Base-by-base conservation (phyloP, 2,888 invertebrate species). In the Protonemura montana region DNA sequence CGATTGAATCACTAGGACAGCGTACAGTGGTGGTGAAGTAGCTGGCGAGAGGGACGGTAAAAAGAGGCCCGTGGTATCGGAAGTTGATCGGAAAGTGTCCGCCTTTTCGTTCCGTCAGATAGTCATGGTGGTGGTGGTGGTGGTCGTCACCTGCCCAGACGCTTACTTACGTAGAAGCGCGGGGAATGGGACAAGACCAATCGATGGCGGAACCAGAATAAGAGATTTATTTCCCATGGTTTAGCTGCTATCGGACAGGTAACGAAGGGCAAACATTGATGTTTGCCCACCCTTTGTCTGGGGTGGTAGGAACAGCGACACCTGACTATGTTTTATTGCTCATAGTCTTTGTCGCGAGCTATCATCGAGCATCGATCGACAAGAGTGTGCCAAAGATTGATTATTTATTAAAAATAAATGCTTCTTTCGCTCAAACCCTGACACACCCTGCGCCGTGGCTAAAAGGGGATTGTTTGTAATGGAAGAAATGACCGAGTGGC, bases 1-100 rank as follows among this genome's bases (percentile, higher is more conserved):
- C 59, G 76, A 84, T 76, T 76, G 84, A 84, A 84, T 84, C n/a
- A 29, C 28, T 30, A 10, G 6, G 81, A 81, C 29, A 81, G 21
- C 21, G 29, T 30, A 21, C 0, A 30, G n/a, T n/a, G n/a, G n/a
- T n/a, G n/a, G n/a, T 81, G 5, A 13, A 28, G 2, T 7, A 27
- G 78, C 27, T 7, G 78, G 78, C 78, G 78, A 3, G 10, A 78
- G 28, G 5, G 28, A 28, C 5, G 16, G 78, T 5, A 81, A 21
- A 81, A 81, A 27, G 81, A 3, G 26, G 35, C 10, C 10, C 10
- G 27, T 27, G 81, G n/a, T 28, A 81, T 30, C 81, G 81, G 29
- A 81, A 29, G 28, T 81, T 29, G 30, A 81, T 81, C 28, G 81
- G 6, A 81, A 81, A 81, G 28, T 81, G 29, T 28, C 81, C 30